Percentiles rank a stretch among this genome's conserved stretches.
These are phyloP conservation scores for Euclidia mi DNA, from an alignment of 2,888 invertebrate species.

Conservation along the genomic window DNA sequence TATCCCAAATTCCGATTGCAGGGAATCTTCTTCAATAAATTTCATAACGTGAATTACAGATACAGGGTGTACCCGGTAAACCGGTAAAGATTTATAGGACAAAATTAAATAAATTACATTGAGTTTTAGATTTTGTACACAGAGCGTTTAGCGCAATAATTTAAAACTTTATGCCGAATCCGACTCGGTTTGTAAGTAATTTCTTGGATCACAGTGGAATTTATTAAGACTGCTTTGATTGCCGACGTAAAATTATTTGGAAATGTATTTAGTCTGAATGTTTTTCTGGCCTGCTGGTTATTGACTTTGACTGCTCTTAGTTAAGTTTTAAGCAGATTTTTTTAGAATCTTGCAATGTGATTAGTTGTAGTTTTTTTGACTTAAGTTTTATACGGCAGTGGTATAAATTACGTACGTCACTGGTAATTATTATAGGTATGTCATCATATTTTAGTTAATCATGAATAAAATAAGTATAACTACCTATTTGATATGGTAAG, in stretches of 20 bases:
- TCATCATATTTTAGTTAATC: too few relatives aligned
- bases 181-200: slow-evolving; percentile 7
- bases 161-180: slow-evolving; percentile 17
- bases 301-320: too few relatives aligned
- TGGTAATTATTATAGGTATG: too few relatives aligned
- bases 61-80: slow-evolving; percentile 28
- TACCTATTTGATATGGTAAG: too few relatives aligned
- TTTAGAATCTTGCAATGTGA: too few relatives aligned
- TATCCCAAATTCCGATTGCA: background rate
- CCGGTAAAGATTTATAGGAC: slow-evolving; percentile 28
- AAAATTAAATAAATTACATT: slow-evolving; percentile 37
- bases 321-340: too few relatives aligned
- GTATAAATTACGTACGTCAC: too few relatives aligned
- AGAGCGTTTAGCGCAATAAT: slow-evolving; percentile 16
- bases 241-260: background rate
- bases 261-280: background rate
- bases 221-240: background rate
- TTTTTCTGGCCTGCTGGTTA: too few relatives aligned
- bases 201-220: background rate
- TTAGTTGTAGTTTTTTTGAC: too few relatives aligned
- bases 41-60: slow-evolving; percentile 3
- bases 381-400: too few relatives aligned
- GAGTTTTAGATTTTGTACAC: slow-evolving; percentile 19
- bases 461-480: too few relatives aligned
- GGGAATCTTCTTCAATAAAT: slow-evolving; percentile 5